Base-by-base conservation (phyloP, 2,113 vertebrate genomes). In the Ictalurus punctatus region DNA sequence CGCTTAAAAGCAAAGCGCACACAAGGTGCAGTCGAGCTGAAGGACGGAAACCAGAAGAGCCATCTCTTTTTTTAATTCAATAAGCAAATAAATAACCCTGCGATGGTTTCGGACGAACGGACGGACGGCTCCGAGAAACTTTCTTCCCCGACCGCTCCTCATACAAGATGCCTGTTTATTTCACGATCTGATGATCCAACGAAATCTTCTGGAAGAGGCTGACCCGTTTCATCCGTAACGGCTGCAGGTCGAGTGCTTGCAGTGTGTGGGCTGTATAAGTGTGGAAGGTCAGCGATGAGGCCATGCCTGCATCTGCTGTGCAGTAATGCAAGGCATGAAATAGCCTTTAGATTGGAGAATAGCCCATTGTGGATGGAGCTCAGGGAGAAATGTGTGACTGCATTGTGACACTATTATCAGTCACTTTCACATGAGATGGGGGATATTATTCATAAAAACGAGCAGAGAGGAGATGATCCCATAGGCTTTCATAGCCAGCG, bases 371-470 rank as follows among this genome's bases (percentile, higher is more conserved):
- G 89, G 92, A 92, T 89, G 90, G 90, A 91, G 91, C 92, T 91
- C 91, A 91, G 91, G 79, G 30, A 89, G 89, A 92, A 89, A 93
- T 93, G 91, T 92, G 93, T 78, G 90, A 81, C 83, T 54, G 87
- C 86, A 90, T 91, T 88, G 90, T 91, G 91, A 92, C 93, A 93
- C 92, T 89, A 93, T 93, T 93, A 95, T 94, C 93, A 94, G 92
- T 93, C 91, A 91, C 93, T 94, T 93, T 93, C 90, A 92, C 91
- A 92, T 86, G 91, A 94, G 91, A 94, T 93, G 91, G 84, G 92
- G 78, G 91, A 91, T 92, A 95, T 95, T 94, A 94, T 94, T 95
- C 92, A 93, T 88, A 91, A 91, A 83, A 92, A 94, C 93, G 90
- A 93, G 91, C 91, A 93, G 92, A 91, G 86, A 89, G 88, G 91